Evolutionary conservation across 2,888 invertebrate genomes (phyloP).

Genomic region (Neuroscelio doddi): DNA sequence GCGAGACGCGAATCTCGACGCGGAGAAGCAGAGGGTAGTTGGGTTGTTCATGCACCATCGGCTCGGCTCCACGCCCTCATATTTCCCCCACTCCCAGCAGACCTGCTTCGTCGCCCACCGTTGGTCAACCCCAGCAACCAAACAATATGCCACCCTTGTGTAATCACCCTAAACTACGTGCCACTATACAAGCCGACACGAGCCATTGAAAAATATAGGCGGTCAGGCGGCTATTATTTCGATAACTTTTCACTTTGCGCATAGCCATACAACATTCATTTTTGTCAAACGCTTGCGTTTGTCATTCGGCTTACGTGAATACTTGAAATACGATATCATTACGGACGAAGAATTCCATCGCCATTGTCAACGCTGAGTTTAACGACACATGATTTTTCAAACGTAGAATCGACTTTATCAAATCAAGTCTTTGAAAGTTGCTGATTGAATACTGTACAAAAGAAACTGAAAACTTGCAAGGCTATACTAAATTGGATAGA

Average conservation of each 20-base stretch:
- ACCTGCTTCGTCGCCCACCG: constrained; percentile 45
- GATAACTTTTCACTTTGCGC: constrained; percentile 33
- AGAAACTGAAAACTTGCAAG: constrained; percentile 22
- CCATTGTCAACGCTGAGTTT: constrained; percentile 34
- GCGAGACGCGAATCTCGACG: constrained; percentile 15
- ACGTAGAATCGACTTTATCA: constrained; percentile 37
- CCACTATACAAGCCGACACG: constrained; percentile 49
- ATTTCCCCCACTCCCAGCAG: constrained; percentile 48
- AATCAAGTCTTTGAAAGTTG: no score
- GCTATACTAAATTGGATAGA: no score
- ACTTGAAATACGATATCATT: constrained; percentile 43
- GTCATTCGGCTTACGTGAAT: constrained; percentile 34
- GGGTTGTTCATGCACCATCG: constrained; percentile 58
- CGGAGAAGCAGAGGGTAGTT: constrained; percentile 28
- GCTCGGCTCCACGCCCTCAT: constrained; percentile 56
- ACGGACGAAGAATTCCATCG: constrained; percentile 31
- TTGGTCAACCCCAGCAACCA: constrained; percentile 40
- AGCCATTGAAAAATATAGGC: constrained; percentile 55
- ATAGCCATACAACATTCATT: constrained; percentile 31
- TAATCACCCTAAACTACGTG: constrained; percentile 66
- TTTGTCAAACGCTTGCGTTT: constrained; percentile 31
- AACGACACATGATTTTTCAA: constrained; percentile 44
- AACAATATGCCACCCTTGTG: constrained; percentile 62
- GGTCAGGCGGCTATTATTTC: constrained; percentile 56
- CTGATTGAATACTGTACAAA: constrained; percentile 45